Conservation (phyloP, 92 coral and sea anemone species). For the Epizoanthus stellaris region DNA sequence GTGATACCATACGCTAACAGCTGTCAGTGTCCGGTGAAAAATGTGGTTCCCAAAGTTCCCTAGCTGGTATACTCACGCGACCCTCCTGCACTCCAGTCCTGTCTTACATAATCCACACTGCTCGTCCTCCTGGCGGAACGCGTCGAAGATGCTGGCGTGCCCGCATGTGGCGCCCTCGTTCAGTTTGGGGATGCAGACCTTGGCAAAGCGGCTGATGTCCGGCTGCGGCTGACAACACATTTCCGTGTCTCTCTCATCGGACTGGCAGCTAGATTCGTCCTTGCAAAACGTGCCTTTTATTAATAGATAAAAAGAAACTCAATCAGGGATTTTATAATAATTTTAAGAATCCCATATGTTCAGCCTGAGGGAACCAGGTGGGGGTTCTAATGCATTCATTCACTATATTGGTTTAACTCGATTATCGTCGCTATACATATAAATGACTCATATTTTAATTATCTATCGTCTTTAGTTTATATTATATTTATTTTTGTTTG, state of each 20-base stretch:
- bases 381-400: no score
- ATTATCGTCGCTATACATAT: no score
- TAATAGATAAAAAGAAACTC: not conserved
- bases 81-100: slow-evolving; percentile 73
- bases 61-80: slow-evolving; percentile 60
- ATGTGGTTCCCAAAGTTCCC: no score
- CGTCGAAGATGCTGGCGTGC: slow-evolving; percentile 70
- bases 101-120: slow-evolving; percentile 58
- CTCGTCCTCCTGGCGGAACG: slow-evolving; percentile 69
- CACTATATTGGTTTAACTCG: no score
- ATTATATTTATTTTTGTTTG: no score
- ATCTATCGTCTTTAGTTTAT: no score
- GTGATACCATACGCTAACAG: no score
- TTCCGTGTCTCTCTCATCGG: slow-evolving; percentile 57
- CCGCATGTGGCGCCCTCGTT: slow-evolving; percentile 88
- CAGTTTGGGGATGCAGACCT: slow-evolving; percentile 80
- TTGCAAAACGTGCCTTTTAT: slow-evolving; percentile 84
- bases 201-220: slow-evolving; percentile 80
- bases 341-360: no score
- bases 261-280: slow-evolving; percentile 70
- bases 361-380: no score
- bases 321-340: no score
- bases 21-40: no score
- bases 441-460: no score
- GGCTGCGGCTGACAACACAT: slow-evolving; percentile 72